Evolutionary conservation across 1,140 invertebrate genomes (phyloP).

Genomic region (Pygmarrhopalites habei): DNA sequence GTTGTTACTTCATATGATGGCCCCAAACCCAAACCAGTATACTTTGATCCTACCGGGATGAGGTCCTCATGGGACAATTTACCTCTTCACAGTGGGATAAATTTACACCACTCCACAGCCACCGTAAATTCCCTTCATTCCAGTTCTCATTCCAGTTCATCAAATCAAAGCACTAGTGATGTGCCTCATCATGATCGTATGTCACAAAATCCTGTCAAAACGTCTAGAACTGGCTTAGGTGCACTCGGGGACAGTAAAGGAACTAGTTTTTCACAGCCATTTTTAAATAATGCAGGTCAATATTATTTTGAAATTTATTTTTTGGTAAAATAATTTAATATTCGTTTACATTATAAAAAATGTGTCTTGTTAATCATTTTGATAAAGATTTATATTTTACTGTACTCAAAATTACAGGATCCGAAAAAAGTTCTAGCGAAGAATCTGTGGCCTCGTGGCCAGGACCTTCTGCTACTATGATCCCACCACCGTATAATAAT

Average conservation of each 20-base stretch:
- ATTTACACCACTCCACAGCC: constrained; percentile 32
- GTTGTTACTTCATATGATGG: constrained; percentile 50
- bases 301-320: no score
- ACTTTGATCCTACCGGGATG: constrained; percentile 45
- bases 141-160: constrained; percentile 39
- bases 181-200: constrained; percentile 18
- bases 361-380: no score
- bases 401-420: no score
- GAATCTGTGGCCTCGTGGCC: constrained; percentile 54
- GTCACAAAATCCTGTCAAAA: constrained; percentile 12
- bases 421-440: no score
- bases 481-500: constrained; percentile 41
- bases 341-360: no score
- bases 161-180: constrained; percentile 39
- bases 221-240: constrained; percentile 1
- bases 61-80: constrained; percentile 37
- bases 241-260: constrained; percentile 28
- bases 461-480: constrained; percentile 41
- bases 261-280: constrained; percentile 36
- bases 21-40: constrained; percentile 43
- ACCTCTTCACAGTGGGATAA: constrained; percentile 15
- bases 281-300: constrained; percentile 26
- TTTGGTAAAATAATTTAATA: no score
- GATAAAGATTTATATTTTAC: no score
- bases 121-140: constrained; percentile 38